Evolutionary conservation across 2,113 vertebrate species (phyloP).

Genomic region (Callithrix jacchus): DNA sequence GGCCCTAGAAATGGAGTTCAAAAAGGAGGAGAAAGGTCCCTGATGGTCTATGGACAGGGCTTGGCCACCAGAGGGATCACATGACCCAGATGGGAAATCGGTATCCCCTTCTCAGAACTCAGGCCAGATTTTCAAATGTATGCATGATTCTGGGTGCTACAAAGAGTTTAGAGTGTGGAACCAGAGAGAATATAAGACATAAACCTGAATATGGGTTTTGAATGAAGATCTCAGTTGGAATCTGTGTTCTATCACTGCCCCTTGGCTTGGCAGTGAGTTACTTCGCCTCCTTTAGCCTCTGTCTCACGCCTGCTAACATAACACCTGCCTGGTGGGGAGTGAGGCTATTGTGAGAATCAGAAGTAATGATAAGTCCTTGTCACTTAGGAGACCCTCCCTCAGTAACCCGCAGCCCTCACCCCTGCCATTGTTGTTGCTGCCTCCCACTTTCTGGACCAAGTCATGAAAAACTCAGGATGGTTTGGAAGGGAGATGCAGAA

Average conservation of each 20-base stretch:
- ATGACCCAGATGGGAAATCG: background rate
- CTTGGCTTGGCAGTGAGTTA: accelerated
- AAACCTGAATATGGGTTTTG: accelerated
- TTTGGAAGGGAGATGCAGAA: background rate
- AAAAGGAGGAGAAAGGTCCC: too few relatives aligned
- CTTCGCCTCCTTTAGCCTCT: background rate
- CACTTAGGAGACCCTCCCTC: accelerated
- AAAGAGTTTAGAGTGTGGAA: accelerated
- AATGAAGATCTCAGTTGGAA: background rate
- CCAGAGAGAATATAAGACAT: accelerated
- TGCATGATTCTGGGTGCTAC: background rate
- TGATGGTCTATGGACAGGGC: too few relatives aligned
- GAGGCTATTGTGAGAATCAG: background rate
- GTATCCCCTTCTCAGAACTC: too few relatives aligned
- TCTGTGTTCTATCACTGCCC: accelerated
- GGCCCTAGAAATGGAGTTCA: background rate
- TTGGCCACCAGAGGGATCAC: background rate
- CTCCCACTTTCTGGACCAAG: background rate
- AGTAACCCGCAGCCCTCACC: background rate
- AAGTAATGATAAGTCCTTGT: background rate
- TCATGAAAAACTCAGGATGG: background rate
- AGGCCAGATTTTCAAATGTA: background rate
- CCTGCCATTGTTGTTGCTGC: too few relatives aligned
- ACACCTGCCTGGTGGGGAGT: background rate
- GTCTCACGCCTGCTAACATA: too few relatives aligned